Percentiles rank a stretch among this genome's conserved stretches.
phyloP scores from a whole-genome alignment of 2,797 vertebrate genomes.

The Malacoctenus gilli region DNA sequence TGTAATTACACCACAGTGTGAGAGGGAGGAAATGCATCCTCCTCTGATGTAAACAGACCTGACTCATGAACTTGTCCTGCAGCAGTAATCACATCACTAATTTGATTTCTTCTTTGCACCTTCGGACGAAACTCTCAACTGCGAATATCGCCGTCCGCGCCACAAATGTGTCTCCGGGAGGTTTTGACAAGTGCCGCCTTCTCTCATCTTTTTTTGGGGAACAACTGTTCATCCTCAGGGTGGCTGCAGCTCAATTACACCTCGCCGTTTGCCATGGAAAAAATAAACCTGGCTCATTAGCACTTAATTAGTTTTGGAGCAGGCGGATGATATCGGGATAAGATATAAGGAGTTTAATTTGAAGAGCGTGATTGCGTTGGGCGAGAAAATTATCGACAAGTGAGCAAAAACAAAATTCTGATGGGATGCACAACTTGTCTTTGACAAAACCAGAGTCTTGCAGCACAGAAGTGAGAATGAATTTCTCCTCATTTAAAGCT shows the following conservation, averaged over 20 bases:
- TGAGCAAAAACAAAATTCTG: background rate
- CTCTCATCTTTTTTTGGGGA: constrained; percentile 16
- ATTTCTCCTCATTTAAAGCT: no score
- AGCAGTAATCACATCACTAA: constrained; percentile 65
- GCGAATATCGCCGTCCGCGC: constrained; percentile 24
- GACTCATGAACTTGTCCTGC: constrained; percentile 62
- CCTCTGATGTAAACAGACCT: constrained; percentile 63
- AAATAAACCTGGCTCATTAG: constrained; percentile 63
- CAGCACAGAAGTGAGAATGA: background rate
- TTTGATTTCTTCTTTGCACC: constrained; percentile 68
- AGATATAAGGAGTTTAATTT: constrained; percentile 34
- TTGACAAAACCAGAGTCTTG: constrained; percentile 8
- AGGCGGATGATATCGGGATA: constrained; percentile 32
- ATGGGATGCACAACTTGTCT: background rate
- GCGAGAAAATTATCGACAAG: background rate
- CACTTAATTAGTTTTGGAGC: constrained; percentile 65
- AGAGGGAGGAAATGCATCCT: constrained; percentile 55
- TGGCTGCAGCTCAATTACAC: constrained; percentile 46
- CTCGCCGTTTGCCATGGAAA: constrained; percentile 39
- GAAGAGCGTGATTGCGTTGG: constrained; percentile 21
- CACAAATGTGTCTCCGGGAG: constrained; percentile 10
- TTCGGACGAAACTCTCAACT: constrained; percentile 44
- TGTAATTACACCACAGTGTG: constrained; percentile 58
- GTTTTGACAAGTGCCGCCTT: constrained; percentile 33
- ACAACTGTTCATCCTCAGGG: constrained; percentile 45